Conservation (phyloP, 2,888 invertebrate genomes). For the Drosophila leonis region DNA sequence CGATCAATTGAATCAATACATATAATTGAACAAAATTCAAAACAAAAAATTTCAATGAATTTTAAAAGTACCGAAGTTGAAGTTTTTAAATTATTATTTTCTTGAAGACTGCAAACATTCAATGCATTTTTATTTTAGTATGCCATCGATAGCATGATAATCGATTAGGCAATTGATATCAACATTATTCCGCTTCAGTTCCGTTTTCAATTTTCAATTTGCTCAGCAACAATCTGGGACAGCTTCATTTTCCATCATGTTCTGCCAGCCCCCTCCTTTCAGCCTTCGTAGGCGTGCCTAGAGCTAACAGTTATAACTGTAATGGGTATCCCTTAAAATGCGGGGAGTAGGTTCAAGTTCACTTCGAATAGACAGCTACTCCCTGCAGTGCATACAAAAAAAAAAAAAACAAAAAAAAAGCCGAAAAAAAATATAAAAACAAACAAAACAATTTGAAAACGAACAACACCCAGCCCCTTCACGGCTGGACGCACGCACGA, state of each 20-base stretch:
- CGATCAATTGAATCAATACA: background rate
- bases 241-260: conserved; percentile 30
- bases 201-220: conserved; percentile 9
- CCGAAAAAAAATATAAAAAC: conserved; percentile 4
- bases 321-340: conserved; percentile 71
- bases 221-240: conserved; percentile 4
- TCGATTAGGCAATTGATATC: background rate
- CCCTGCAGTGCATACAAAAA: conserved; percentile 37
- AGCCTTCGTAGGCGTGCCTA: conserved; percentile 54
- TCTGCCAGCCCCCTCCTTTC: conserved; percentile 33
- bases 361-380: conserved; percentile 60
- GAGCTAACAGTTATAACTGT: conserved; percentile 65
- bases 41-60: background rate
- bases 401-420: conserved; percentile 10
- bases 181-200: background rate
- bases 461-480: conserved; percentile 34
- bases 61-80: too few species aligned
- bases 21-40: background rate
- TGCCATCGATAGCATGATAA: background rate
- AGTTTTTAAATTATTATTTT: too few species aligned
- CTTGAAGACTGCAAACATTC: fast-evolving
- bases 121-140: background rate
- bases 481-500: conserved; percentile 71
- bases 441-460: conserved; percentile 45
- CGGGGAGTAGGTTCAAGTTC: conserved; percentile 72